These are phyloP conservation scores for Paramormyrops kingsleyae DNA, from an alignment of 2,113 vertebrate species.

Conservation along the genomic window DNA sequence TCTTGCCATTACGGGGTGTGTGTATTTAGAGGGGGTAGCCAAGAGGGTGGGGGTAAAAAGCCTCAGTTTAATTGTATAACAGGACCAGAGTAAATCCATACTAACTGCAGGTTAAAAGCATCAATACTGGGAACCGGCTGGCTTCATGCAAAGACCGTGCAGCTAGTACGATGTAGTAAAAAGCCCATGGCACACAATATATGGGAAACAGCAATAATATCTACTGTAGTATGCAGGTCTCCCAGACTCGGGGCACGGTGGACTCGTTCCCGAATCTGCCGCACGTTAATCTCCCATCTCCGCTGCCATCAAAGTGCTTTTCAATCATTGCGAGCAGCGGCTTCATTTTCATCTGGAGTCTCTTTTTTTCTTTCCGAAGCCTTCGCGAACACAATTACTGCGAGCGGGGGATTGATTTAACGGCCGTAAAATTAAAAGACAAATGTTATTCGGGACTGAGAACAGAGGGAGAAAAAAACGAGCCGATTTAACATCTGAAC, in stretches of 20 bases:
- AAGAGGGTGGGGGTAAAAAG: background rate
- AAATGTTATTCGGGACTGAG: conserved; percentile 52
- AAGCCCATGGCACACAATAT: background rate
- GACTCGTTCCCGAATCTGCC: conserved; percentile 22
- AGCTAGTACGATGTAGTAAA: background rate
- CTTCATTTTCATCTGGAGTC: conserved; percentile 44
- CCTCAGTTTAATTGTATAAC: background rate
- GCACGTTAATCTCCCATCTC: conserved; percentile 26
- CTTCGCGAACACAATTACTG: conserved; percentile 52
- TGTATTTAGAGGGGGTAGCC: background rate
- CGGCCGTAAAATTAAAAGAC: conserved; percentile 44
- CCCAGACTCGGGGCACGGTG: background rate
- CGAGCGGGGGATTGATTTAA: conserved; percentile 52
- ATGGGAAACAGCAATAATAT: background rate
- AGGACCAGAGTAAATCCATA: background rate
- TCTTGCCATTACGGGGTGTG: background rate
- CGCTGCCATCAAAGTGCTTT: conserved; percentile 43
- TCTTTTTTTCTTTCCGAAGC: conserved; percentile 29
- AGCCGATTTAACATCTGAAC: background rate
- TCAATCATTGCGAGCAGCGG: conserved; percentile 47
- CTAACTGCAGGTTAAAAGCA: background rate
- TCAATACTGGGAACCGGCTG: background rate
- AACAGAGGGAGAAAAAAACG: conserved; percentile 30
- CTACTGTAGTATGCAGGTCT: background rate
- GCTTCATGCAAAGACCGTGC: background rate